phyloP scores from a whole-genome alignment of 1,140 invertebrate species.

The Neoseiulus cucumeris region DNA sequence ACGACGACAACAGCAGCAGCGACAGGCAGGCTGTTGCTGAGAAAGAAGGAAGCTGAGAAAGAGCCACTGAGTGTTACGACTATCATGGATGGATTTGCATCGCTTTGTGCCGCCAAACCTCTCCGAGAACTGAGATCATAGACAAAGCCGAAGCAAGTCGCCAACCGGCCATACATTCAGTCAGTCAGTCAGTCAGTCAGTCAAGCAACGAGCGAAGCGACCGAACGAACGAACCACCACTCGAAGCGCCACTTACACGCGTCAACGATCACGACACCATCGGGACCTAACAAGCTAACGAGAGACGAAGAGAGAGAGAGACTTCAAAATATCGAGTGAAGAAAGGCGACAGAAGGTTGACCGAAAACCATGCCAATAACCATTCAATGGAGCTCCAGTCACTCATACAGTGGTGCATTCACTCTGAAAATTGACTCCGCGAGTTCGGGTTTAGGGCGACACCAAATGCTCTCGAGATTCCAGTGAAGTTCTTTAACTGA shows the following conservation, averaged over 20 bases:
- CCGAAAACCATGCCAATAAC: neutral
- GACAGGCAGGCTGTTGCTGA: neutral
- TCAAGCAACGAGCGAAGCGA: neutral
- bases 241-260: constrained; percentile 4
- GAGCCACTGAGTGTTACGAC: neutral
- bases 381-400: neutral
- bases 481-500: too few relatives aligned
- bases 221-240: neutral
- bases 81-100: neutral
- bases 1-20: neutral
- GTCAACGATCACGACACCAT: neutral
- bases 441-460: neutral
- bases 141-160: neutral
- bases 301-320: neutral
- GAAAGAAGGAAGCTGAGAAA: neutral
- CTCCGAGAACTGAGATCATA: neutral
- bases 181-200: neutral
- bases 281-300: neutral
- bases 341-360: neutral
- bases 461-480: too few relatives aligned
- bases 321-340: neutral
- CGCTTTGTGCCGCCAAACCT: neutral
- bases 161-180: neutral
- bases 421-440: neutral
- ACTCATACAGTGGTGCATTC: neutral